Base-by-base conservation (phyloP, 1,140 invertebrate species). In the Brachionus rotundiformis region DNA sequence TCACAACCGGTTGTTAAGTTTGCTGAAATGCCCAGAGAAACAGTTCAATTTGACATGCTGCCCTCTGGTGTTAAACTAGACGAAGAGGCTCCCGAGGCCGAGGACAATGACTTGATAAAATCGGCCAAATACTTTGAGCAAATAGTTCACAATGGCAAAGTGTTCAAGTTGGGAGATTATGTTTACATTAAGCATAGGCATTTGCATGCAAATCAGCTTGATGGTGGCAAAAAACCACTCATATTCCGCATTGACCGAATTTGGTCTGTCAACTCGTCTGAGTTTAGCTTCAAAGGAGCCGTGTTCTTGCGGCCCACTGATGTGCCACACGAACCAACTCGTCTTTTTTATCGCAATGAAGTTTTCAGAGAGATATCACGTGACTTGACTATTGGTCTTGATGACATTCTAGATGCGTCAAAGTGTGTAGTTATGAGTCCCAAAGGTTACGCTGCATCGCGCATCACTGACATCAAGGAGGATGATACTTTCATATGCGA, bases 291-390 rank as follows among this genome's bases (percentile, higher is more conserved):
- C 87, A 93, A 93, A 84, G 96, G 96, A 1, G 94, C 95, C 0
- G 95, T 94, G 92, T 92, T 98, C 84, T 91, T 98, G 49, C 91
- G 93, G 65, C 94, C 96, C 2, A 90, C 90, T 19, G 95, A 98
- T 89, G 92, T 96, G 71, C 91, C 90, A 86, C 93, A 92, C 88
- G 90, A 91, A 77, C 89, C 88, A 0, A 88, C 88, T 0, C 88
- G 92, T 86, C 90, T 93, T n/a, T 98, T 96, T 88, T 98, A 95
- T 89, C 93, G 94, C 83, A 94, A 96, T 88, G 97, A 99, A 90
- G 90, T 98, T 23, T 93, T 98, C 83, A 89, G 33, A 63, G 76
- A 79, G 19, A 41, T 54, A 23, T 33, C 47, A 10, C 13, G 19
- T 11, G 47, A 79, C 31, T 41, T 79, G 31, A 79, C 76, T 8